Conservation (phyloP, 2,113 vertebrate species). For the Brachirus orientalis region DNA sequence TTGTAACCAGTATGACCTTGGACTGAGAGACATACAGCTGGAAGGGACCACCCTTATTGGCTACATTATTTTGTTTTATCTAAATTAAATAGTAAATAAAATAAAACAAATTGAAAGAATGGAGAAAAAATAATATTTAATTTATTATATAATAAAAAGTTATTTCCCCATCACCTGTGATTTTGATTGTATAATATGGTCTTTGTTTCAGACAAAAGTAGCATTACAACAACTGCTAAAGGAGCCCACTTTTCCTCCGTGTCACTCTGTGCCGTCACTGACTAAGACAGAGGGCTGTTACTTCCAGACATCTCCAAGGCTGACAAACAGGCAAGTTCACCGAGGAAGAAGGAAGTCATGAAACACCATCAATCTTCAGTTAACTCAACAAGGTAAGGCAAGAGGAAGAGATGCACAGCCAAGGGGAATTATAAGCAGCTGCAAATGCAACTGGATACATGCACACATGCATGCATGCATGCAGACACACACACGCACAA, state of each 20-base stretch:
- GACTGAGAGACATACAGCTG: too few relatives aligned
- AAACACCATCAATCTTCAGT: slow-evolving; percentile 37
- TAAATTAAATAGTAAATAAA: too few relatives aligned
- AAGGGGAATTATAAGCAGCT: slow-evolving; percentile 39
- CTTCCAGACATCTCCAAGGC: slow-evolving; percentile 49
- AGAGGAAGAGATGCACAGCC: slow-evolving; percentile 7
- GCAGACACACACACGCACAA: slow-evolving; percentile 2
- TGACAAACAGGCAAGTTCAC: slow-evolving; percentile 19
- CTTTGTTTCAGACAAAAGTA: background rate
- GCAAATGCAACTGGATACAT: too few relatives aligned
- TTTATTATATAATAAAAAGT: background rate
- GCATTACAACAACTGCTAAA: slow-evolving; percentile 26
- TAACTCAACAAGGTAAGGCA: slow-evolving; percentile 20
- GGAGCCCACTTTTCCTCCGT: slow-evolving; percentile 11
- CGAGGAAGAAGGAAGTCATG: slow-evolving; percentile 16
- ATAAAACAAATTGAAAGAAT: too few relatives aligned
- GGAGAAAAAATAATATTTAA: too few relatives aligned
- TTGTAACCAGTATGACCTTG: too few relatives aligned
- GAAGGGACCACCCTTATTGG: too few relatives aligned
- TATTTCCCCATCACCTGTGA: slow-evolving; percentile 2
- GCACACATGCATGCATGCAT: background rate
- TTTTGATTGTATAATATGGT: background rate
- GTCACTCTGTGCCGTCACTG: slow-evolving; percentile 47
- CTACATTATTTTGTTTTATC: too few relatives aligned
- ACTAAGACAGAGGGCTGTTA: slow-evolving; percentile 37